Percentiles rank a stretch among this genome's conserved stretches.
Evolutionary conservation across 2,113 vertebrate genomes (phyloP).

Genomic region (Alethe diademata): DNA sequence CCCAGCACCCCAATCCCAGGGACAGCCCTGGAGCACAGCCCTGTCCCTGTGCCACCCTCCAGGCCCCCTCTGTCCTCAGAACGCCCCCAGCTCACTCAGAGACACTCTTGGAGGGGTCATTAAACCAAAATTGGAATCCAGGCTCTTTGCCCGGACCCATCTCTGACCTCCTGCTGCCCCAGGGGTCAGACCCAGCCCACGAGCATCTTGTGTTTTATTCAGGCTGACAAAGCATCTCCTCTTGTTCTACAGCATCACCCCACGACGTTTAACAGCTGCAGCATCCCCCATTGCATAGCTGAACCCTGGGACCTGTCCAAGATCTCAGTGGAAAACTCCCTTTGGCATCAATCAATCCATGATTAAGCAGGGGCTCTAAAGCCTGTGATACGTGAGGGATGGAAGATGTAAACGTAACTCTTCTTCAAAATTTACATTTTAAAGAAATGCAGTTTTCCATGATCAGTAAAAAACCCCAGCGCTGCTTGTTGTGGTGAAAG

Average conservation of each 20-base stretch:
- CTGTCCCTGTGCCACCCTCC: neutral
- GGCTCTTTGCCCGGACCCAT: neutral
- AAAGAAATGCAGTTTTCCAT: neutral
- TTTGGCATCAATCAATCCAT: neutral
- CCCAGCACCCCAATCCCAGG: accelerated
- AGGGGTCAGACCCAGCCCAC: neutral
- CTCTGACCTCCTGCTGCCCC: neutral
- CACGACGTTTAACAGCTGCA: neutral
- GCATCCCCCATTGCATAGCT: neutral
- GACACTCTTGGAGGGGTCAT: neutral
- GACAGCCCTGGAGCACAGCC: accelerated
- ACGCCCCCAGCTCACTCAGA: accelerated
- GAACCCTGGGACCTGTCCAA: slow-evolving; percentile 17
- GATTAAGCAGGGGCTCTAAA: neutral
- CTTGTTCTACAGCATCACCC: slow-evolving; percentile 2
- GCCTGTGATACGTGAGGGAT: neutral
- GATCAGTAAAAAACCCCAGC: neutral
- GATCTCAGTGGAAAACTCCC: neutral
- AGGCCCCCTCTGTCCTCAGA: neutral
- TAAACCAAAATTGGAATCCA: neutral
- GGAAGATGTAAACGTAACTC: neutral
- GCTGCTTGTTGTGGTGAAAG: neutral
- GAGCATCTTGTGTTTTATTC: neutral
- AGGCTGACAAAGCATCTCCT: neutral
- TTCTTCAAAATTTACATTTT: neutral